phyloP scores from a whole-genome alignment of 1,140 invertebrate genomes.

The Temnothorax nylanderi region DNA sequence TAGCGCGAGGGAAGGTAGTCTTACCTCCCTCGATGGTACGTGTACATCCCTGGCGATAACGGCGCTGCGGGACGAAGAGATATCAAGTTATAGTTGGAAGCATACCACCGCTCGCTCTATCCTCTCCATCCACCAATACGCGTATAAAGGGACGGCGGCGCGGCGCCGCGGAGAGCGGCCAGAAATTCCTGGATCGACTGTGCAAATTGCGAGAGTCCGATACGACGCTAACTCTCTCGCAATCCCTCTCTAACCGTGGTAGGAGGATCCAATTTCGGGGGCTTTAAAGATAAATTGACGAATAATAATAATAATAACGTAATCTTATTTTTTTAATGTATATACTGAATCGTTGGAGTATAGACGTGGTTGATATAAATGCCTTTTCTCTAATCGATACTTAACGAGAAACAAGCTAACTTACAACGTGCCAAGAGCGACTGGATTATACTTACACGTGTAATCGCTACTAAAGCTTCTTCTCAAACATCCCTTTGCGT shows the following conservation, averaged over 20 bases:
- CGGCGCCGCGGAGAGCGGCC: conserved; percentile 45
- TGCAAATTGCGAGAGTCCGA: conserved; percentile 67
- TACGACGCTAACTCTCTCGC: conserved; percentile 58
- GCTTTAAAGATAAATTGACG: background rate
- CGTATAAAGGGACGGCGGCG: conserved; percentile 42
- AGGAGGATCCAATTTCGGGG: background rate
- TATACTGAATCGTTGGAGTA: background rate
- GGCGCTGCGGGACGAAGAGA: conserved; percentile 52
- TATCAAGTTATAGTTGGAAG: conserved; percentile 66
- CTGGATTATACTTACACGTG: conserved; percentile 47
- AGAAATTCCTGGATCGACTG: conserved; percentile 69
- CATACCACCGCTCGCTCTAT: conserved; percentile 18
- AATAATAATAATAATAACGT: background rate
- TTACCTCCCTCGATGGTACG: conserved; percentile 38
- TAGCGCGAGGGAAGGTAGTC: conserved; percentile 72
- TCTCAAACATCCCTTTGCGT: background rate
- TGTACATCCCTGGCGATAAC: conserved; percentile 64
- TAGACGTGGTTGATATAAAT: background rate
- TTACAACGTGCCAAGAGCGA: background rate
- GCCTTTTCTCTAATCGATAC: background rate
- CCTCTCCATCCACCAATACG: conserved; percentile 28
- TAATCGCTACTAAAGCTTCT: conserved; percentile 41
- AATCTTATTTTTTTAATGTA: background rate
- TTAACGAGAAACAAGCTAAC: conserved; percentile 6
- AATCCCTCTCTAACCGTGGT: background rate